phyloP scores from a whole-genome alignment of 2,888 invertebrate species.

The Bugulina stolonifera region DNA sequence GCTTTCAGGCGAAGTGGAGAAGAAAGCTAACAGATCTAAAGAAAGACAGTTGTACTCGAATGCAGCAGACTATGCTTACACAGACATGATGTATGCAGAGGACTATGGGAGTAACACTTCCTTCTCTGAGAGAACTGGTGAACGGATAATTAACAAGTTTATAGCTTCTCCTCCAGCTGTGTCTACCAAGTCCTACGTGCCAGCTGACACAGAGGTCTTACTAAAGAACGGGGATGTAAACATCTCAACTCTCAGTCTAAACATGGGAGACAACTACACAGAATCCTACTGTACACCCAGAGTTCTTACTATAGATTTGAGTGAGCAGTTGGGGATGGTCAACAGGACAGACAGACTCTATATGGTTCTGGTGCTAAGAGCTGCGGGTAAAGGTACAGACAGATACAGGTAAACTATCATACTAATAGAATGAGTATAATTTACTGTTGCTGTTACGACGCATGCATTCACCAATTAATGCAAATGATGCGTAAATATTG shows the following conservation, averaged over 20 bases:
- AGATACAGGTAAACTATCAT: not conserved
- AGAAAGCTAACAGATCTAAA: too few species aligned
- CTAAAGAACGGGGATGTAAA: not conserved
- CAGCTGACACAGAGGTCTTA: not conserved
- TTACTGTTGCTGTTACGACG: not conserved
- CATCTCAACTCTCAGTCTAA: not conserved
- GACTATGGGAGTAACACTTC: too few species aligned
- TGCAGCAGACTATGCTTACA: too few species aligned
- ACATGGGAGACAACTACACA: not conserved
- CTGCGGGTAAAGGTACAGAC: not conserved
- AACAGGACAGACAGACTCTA: not conserved
- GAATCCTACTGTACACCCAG: slow-evolving; percentile 14
- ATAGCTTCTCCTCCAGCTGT: not conserved
- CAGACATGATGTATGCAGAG: too few species aligned
- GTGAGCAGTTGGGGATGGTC: not conserved
- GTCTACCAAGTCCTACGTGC: not conserved
- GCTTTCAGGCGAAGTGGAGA: too few species aligned
- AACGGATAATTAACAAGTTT: not conserved
- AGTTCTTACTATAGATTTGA: not conserved
- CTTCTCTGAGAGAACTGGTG: too few species aligned
- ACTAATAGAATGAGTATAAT: not conserved
- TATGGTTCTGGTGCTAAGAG: slow-evolving; percentile 1
- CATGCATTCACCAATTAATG: not conserved
- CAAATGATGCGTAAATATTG: not conserved
- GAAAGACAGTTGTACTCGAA: too few species aligned